Percentiles rank a stretch among this genome's conserved stretches.
These are phyloP conservation scores for Centropus unirufus DNA, from an alignment of 2,113 vertebrate genomes.

Conservation along the genomic window DNA sequence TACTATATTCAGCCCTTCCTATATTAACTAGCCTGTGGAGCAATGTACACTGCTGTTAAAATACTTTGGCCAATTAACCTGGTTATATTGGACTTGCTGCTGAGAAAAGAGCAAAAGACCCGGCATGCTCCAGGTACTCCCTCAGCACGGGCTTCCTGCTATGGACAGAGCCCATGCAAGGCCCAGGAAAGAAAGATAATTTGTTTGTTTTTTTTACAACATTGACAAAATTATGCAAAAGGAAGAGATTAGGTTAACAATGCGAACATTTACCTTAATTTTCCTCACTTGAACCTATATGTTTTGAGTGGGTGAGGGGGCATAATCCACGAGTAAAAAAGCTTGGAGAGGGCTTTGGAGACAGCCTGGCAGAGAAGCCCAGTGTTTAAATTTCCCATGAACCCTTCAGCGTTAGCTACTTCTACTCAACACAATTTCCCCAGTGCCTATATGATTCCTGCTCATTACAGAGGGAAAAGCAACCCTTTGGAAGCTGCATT, in stretches of 20 bases:
- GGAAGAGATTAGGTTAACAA: not conserved
- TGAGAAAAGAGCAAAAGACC: not conserved
- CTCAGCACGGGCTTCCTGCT: not conserved
- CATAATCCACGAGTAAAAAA: not conserved
- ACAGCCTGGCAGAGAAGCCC: rapidly evolving
- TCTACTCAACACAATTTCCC: not conserved
- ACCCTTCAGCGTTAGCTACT: not conserved
- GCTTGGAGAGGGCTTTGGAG: not conserved
- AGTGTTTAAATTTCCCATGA: not conserved
- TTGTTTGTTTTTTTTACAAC: not conserved
- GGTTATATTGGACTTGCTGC: not conserved
- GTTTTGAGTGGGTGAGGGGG: not conserved
- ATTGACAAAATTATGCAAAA: not conserved
- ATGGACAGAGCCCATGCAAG: not conserved
- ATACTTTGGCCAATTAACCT: not conserved
- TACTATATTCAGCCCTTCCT: not conserved
- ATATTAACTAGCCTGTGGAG: not conserved
- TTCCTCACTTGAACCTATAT: not conserved
- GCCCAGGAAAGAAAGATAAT: not conserved
- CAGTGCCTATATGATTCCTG: not conserved
- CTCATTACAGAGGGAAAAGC: not conserved
- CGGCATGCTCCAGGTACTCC: rapidly evolving
- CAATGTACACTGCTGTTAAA: not conserved
- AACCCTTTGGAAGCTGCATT: not conserved
- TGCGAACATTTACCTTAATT: not conserved